A percentile compares a stretch with the other conserved stretches of the same genome.
These are phyloP conservation scores for Drosophila atroscutellata DNA, from an alignment of 2,888 invertebrate species.

Conservation along the genomic window DNA sequence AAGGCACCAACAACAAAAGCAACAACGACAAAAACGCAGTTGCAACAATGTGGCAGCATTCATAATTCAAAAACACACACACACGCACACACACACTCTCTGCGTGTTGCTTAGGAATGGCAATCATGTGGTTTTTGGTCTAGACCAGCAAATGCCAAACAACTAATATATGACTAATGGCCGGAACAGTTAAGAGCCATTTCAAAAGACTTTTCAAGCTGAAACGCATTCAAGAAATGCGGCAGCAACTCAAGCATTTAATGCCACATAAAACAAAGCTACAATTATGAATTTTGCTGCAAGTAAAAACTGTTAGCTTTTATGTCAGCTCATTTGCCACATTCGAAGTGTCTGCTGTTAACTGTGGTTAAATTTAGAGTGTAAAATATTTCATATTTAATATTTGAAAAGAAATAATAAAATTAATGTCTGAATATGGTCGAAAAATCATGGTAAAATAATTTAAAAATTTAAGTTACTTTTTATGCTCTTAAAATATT, in stretches of 20 bases:
- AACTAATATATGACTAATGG: constrained; percentile 20
- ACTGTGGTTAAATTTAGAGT: background rate
- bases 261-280: background rate
- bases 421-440: too few relatives aligned
- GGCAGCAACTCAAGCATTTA: background rate
- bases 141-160: constrained; percentile 11
- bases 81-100: background rate
- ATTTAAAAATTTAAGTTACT: background rate
- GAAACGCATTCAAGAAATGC: constrained; percentile 9
- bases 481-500: background rate
- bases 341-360: background rate
- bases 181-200: constrained; percentile 4
- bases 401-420: background rate
- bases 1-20: constrained; percentile 44
- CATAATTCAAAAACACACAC: constrained; percentile 62
- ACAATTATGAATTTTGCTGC: background rate
- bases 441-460: background rate
- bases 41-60: constrained; percentile 69
- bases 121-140: constrained; percentile 43
- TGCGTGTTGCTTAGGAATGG: constrained; percentile 22
- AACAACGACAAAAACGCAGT: constrained; percentile 56
- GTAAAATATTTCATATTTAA: background rate
- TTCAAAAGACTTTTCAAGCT: constrained; percentile 3
- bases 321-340: background rate
- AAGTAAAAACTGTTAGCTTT: background rate